Base-by-base conservation (phyloP, 1,140 invertebrate species). In the Drosophila melanica region DNA sequence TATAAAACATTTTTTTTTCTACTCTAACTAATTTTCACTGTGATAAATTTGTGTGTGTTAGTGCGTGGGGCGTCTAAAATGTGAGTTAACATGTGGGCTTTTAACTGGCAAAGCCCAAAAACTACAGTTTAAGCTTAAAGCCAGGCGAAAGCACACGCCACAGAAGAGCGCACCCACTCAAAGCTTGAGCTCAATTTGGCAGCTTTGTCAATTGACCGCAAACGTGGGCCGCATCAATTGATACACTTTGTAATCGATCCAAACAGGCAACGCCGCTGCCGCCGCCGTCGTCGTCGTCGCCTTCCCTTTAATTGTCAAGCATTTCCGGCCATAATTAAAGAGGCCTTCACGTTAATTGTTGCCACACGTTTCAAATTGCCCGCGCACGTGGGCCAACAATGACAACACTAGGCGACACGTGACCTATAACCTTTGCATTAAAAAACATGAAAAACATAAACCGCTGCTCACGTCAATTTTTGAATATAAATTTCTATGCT, bases 231-330 rank as follows among this genome's bases (percentile, higher is more conserved):
- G 68, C 59, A 18, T 48, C 75, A 77, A 78, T 78, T 78, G 75
- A 70, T 78, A 78, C 59, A 78, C 53, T 75, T 78, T 71, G 75
- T 70, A 78, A 78, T 75, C 75, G 75, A 78, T 69, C 42, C 41
- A 37, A 14, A 33, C 30, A 35, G 18, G n/a, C 1, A 27, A 7
- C 27, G 27, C 6, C 6, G 27, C 27, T 6, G 27, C 1, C 27
- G 27, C 30, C 48, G n/a, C 1, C n/a, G 7, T 37, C 53, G 20
- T 47, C 39, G 18, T 30, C 18, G 33, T 10, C 51, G 33, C 37
- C 16, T 33, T 7, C 39, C 7, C 44, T 62, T 63, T 57, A 69
- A 69, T 74, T 69, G 58, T 69, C 64, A 57, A 55, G 44, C 54
- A 71, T 75, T 75, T 78, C 75, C 75, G 75, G 75, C 57, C 54